Base-by-base conservation (phyloP, 2,113 vertebrate genomes). In the Cinclus mexicanus region DNA sequence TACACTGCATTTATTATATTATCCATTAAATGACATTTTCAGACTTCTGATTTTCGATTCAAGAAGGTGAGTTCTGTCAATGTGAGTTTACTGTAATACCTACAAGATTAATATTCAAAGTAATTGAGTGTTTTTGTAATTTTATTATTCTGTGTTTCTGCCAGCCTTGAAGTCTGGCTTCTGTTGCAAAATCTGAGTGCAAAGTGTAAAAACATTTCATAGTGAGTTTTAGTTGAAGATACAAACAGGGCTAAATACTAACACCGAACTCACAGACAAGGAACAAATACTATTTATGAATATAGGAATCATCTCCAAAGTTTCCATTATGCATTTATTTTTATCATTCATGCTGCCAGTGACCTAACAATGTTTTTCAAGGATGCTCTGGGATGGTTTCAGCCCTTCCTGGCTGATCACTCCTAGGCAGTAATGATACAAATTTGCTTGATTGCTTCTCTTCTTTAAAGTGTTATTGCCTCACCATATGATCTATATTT, bases 21-120 rank as follows among this genome's bases (percentile, higher is more conserved):
- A 91, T 75, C 60, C 25, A 76, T 25, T 81, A 80, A 91, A 92
- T 71, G 55, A 46, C 68, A 93, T 97, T 89, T 93, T 80, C 53
- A 74, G 82, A 80, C 44, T 90, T 93, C 53, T 35, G 31, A 35
- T 49, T 90, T 94, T 95, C 85, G 46, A 91, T 77, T 95, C 55
- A 87, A 35, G 41, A 89, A 89, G 44, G 61, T 72, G 31, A 5
- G 8, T 76, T 91, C 31, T 69, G 23, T 77, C 78, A 84, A 21
- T 44, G 13, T 76, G 61, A 87, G 26, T 91, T 92, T 77, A 80
- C 42, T 74, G 81, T 72, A 76, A 77, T 67, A 85, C 47, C 29
- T 72, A 8, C 11, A 68, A 87, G 52, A 76, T 79, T 82, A 91
- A 78, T 87, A 87, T 72, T 59, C 28, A 91, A 11, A 50, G 33